phyloP scores from a whole-genome alignment of 2,113 vertebrate species.

The Rhagologus leucostigma region DNA sequence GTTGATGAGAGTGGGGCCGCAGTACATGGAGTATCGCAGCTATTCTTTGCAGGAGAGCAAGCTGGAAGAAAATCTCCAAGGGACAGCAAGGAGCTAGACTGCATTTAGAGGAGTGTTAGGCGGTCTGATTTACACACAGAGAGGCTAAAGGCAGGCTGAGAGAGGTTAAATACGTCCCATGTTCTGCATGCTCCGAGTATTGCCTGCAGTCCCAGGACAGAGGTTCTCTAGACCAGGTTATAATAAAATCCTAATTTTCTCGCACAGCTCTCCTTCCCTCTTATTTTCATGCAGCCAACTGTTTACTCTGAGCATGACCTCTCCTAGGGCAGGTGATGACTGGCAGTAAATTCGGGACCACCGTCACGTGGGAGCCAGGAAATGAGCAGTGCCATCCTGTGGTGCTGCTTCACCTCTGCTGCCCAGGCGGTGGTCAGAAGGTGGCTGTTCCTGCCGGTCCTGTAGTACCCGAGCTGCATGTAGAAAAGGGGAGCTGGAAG shows the following conservation, averaged over 20 bases:
- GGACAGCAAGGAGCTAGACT: neutral
- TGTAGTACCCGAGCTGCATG: fast-evolving
- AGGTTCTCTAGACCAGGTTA: neutral
- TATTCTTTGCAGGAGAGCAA: neutral
- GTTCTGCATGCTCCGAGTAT: neutral
- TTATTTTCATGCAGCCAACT: neutral
- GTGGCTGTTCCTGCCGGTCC: neutral
- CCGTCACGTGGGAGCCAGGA: neutral
- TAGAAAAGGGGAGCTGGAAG: neutral
- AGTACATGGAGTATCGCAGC: neutral
- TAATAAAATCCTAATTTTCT: neutral
- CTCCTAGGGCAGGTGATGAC: neutral
- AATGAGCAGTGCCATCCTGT: neutral
- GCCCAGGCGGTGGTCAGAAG: fast-evolving
- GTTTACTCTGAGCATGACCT: neutral
- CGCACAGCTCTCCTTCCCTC: fast-evolving
- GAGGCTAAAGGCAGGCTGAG: neutral
- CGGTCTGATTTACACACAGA: neutral
- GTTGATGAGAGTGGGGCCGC: neutral
- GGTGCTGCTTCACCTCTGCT: neutral
- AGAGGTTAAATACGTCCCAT: neutral
- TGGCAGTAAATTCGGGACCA: neutral
- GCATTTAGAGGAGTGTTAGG: neutral
- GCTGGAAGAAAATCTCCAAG: neutral
- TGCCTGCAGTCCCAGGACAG: neutral